Evolutionary conservation across 2,113 vertebrate species (phyloP).

Genomic region (Peromyscus leucopus): DNA sequence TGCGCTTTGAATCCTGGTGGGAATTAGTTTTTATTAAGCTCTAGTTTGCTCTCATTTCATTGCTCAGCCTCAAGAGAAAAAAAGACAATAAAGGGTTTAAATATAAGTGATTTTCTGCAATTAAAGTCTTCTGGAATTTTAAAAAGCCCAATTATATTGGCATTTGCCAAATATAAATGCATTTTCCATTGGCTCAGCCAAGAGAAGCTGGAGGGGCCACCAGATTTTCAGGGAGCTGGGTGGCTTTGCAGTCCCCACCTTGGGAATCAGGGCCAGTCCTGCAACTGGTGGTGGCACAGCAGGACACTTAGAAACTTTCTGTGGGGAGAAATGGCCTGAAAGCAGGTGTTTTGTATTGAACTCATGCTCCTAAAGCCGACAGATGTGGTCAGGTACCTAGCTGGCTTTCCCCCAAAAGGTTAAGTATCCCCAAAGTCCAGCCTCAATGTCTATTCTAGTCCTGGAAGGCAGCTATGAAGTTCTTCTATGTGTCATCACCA

Average conservation of each 20-base stretch:
- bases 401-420: background rate
- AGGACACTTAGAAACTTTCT: background rate
- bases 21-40: conserved; percentile 75
- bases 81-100: conserved; percentile 70
- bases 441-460: background rate
- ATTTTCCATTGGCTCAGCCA: conserved; percentile 77
- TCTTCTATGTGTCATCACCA: background rate
- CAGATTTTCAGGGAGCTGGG: background rate
- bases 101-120: conserved; percentile 80
- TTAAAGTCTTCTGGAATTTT: conserved; percentile 79
- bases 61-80: conserved; percentile 64
- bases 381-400: background rate
- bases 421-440: background rate
- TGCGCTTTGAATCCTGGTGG: conserved; percentile 51
- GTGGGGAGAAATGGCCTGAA: background rate
- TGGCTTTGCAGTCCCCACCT: background rate
- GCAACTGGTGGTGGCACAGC: background rate
- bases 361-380: background rate
- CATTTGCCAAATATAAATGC: conserved; percentile 77
- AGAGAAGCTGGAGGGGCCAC: conserved; percentile 16
- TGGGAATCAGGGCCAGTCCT: background rate
- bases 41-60: conserved; percentile 70
- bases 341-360: background rate
- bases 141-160: conserved; percentile 66
- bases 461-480: background rate